Conservation (phyloP, 2,888 invertebrate species). For the Watsonalla cultraria region DNA sequence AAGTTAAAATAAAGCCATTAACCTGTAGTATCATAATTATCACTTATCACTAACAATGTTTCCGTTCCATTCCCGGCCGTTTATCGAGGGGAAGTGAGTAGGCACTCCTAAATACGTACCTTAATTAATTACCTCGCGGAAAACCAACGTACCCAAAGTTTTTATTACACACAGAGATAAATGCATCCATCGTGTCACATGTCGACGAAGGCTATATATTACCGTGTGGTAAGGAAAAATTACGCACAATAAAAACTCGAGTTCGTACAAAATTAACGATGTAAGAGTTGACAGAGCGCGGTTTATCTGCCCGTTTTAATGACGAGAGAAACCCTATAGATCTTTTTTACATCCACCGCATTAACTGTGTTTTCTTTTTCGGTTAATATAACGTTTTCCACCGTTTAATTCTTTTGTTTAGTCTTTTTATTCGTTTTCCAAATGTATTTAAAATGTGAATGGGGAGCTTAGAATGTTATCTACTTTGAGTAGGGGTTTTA, state of each 20-base stretch:
- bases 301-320: constrained; percentile 67
- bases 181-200: constrained; percentile 53
- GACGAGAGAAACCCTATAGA: constrained; percentile 44
- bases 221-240: constrained; percentile 43
- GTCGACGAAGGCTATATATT: constrained; percentile 48
- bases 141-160: constrained; percentile 4
- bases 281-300: constrained; percentile 65
- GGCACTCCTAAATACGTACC: background rate
- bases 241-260: constrained; percentile 67
- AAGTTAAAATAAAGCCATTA: no score
- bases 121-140: constrained; percentile 5
- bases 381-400: constrained; percentile 35
- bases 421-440: constrained; percentile 22
- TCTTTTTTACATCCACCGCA: constrained; percentile 39
- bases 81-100: background rate
- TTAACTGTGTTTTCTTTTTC: constrained; percentile 52
- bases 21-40: no score
- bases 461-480: constrained; percentile 5
- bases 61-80: background rate
- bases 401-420: constrained; percentile 36
- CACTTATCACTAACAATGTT: background rate
- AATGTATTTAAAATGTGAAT: constrained; percentile 15
- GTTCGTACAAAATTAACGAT: constrained; percentile 68
- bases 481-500: background rate
- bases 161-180: constrained; percentile 37